Base-by-base conservation (phyloP, 2,113 vertebrate species). In the Gnathonemus echidnorhynchus region DNA sequence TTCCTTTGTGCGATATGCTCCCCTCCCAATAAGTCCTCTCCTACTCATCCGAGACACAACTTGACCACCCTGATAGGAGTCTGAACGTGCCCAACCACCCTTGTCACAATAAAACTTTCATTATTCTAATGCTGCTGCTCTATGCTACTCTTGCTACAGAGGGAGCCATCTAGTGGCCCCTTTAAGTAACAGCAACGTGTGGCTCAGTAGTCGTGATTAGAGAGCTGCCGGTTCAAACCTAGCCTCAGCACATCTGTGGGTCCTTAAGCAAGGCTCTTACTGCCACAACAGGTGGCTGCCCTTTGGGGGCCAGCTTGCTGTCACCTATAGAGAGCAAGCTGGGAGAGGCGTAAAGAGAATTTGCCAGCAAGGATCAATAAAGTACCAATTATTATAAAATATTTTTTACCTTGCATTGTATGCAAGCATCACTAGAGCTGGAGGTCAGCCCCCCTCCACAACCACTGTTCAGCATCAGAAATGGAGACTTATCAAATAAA, bases 401-500 rank as follows among this genome's bases (percentile, higher is more conserved):
- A 77, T 39, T 42, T 19, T 77, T 17, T 39, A 39, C 15, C 70
- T 77, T 19, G 70, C 70, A 77, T 15, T 74, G 11, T 35, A 31
- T 15, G 13, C 31, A 35, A 5, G 58, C 24, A n/a, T 27, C 70
- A 77, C 27, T 17, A 39, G 70, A 39, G 13, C 35, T 35, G 13
- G 13, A 77, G 70, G 31, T 42, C 5, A 15, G 13, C 24, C n/a
- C 39, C 31, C 39, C 10, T 1, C 56, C 21, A n/a, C 24, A 24
- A 6, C 24, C 84, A 49, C n/a, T 31, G 13, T 31, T 53, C 27
- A 48, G 31, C 2, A 49, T 31, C 35, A 70, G 10, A 7, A 27
- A 56, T 24, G 2, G 15, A 48, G 58, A 86, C 46, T 87, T n/a
- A 46, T 48, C 6, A 83, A 85, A 42, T 15, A 90, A 89, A 92